Conservation (phyloP, 1,140 invertebrate species). For the Drosophila pachea region DNA sequence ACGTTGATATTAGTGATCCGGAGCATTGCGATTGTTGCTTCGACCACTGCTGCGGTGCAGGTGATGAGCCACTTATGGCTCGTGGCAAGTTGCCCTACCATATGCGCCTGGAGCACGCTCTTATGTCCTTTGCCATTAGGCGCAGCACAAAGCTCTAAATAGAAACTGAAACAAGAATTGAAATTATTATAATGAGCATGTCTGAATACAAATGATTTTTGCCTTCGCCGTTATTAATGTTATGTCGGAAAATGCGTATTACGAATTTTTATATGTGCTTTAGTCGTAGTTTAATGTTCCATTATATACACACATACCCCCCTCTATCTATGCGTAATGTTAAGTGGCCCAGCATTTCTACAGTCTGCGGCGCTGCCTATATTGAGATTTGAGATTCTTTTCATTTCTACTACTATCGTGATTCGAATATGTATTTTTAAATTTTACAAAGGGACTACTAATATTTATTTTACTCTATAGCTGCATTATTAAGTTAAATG, state of each 20-base stretch:
- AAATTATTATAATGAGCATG: not conserved
- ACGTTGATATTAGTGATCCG: constrained; percentile 29
- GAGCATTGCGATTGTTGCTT: constrained; percentile 60
- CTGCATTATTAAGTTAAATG: constrained; percentile 22
- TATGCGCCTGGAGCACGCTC: constrained; percentile 66
- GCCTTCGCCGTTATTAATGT: constrained; percentile 57
- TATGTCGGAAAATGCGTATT: constrained; percentile 26
- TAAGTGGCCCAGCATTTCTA: constrained; percentile 22
- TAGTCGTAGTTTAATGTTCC: constrained; percentile 44
- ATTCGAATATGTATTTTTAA: constrained; percentile 68
- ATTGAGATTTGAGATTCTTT: not conserved
- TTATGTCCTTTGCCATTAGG: constrained; percentile 66
- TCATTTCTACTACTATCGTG: constrained; percentile 24
- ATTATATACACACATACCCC: constrained; percentile 3
- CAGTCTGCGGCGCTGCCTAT: constrained; percentile 12
- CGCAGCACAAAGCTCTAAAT: constrained; percentile 69
- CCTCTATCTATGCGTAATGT: constrained; percentile 40
- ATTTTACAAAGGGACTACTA: constrained; percentile 39
- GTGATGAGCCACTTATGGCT: constrained; percentile 46
- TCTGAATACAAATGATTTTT: constrained; percentile 21
- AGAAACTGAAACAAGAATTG: constrained; percentile 1
- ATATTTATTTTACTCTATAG: constrained; percentile 65
- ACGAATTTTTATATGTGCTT: constrained; percentile 60
- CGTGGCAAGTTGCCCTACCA: constrained; percentile 58
- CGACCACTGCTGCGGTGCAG: constrained; percentile 45